phyloP scores from a whole-genome alignment of 53 echinoderm and acorn worm species.

The Stichopus horrens region DNA sequence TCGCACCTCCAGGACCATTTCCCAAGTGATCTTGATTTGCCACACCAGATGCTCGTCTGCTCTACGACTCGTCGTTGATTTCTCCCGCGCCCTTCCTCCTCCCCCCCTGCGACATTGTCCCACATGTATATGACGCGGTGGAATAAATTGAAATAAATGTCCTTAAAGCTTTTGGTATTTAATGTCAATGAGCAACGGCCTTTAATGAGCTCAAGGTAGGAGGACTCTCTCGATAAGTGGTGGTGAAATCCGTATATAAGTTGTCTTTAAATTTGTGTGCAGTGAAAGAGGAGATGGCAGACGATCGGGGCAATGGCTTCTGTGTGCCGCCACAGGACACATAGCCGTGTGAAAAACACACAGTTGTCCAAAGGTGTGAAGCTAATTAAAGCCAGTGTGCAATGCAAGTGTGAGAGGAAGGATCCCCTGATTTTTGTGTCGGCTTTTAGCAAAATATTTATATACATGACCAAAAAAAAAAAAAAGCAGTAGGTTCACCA shows the following conservation, averaged over 20 bases:
- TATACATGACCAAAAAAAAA: background rate
- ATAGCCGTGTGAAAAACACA: slow-evolving; percentile 1
- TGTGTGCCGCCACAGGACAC: background rate
- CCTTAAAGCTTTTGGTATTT: too few species aligned
- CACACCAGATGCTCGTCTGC: slow-evolving; percentile 29
- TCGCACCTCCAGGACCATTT: slow-evolving; percentile 8
- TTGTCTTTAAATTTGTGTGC: background rate
- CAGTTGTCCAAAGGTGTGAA: slow-evolving; percentile 24
- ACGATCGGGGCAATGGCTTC: background rate
- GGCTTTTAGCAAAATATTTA: background rate
- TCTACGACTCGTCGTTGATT: too few species aligned
- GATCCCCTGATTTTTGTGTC: background rate
- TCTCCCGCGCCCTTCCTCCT: too few species aligned
- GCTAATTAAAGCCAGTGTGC: slow-evolving; percentile 36
- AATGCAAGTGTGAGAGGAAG: background rate
- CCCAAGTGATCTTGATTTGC: slow-evolving; percentile 21
- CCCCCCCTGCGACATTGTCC: too few species aligned
- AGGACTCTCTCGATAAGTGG: slow-evolving; percentile 6
- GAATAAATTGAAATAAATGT: too few species aligned
- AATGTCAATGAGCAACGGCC: too few species aligned
- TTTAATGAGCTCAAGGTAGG: background rate
- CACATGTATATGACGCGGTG: too few species aligned
- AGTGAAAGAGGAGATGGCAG: slow-evolving; percentile 24
- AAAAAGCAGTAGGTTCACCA: background rate
- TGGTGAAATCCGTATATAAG: slow-evolving; percentile 7